Base-by-base conservation (phyloP, 2,797 vertebrate genomes). In the Trichosurus vulpecula region DNA sequence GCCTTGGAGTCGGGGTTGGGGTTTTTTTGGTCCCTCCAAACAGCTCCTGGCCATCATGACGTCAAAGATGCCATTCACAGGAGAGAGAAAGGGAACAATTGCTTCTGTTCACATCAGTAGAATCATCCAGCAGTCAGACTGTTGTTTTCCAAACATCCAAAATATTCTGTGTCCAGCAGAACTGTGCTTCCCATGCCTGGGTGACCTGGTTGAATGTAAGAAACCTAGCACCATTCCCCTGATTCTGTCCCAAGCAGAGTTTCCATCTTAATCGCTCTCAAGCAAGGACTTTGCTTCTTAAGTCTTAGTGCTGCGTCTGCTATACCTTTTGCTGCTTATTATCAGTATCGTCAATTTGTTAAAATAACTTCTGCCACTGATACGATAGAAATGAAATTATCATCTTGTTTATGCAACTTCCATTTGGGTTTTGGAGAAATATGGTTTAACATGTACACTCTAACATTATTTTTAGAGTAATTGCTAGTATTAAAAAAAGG, bases 151-250 rank as follows among this genome's bases (percentile, higher is more conserved):
- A 96, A 96, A 96, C 97, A 95, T 96, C 97, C 94, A 55, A 12
- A 90, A 29, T 0, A 13, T 92, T 25, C 56, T 92, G 58, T 92
- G 94, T 96, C 97, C 97, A 97, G 95, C 96, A 96, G 54, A 74
- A 94, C 95, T 94, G 92, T 92, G 94, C 96, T 93, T 97, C 97
- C 97, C 96, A 96, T 95, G 97, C 97, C 96, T 96, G 97, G 96
- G 93, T 98, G 97, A 97, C 97, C 97, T 97, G 97, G 93, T 96
- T 97, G 96, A 96, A 96, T 91, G 93, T 92, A 93, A 96, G 97
- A 96, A 96, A 94, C 96, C 91, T 58, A 97, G 90, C 61, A 92
- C 93, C 54, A 1, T 89, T 81, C 5, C 0, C 96, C 94, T 95
- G 94, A 91, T n/a, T 74, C 58, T 61, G 91, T 97, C 97, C 96